Conservation (phyloP, 2,113 vertebrate species). For the Sceloporus tristichus region DNA sequence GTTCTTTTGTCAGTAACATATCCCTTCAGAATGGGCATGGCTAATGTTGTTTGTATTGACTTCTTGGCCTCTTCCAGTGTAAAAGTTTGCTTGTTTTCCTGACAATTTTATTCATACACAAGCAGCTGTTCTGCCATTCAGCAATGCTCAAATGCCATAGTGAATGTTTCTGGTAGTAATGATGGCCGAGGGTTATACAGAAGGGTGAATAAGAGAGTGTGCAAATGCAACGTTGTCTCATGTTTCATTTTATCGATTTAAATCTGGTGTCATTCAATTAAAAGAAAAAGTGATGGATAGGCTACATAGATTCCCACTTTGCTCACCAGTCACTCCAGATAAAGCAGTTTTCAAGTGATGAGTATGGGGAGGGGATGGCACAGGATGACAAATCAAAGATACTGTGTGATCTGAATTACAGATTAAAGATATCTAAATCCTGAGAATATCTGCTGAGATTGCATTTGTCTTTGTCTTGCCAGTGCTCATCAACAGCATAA, state of each 20-base stretch:
- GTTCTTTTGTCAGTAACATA: constrained; percentile 54
- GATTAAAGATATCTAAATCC: constrained; percentile 65
- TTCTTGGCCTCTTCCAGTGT: constrained; percentile 60
- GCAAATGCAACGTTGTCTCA: constrained; percentile 86
- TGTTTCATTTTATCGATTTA: constrained; percentile 84
- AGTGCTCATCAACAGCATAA: constrained; percentile 28
- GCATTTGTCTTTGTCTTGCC: constrained; percentile 60
- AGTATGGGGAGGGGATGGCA: constrained; percentile 48
- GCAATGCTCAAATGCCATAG: constrained; percentile 65
- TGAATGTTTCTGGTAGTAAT: constrained; percentile 83
- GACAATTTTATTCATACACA: constrained; percentile 80
- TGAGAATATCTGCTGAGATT: constrained; percentile 66
- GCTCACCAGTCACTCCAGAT: constrained; percentile 71
- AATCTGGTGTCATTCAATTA: constrained; percentile 87
- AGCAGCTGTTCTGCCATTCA: constrained; percentile 75
- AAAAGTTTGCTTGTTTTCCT: constrained; percentile 74
- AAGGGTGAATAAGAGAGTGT: constrained; percentile 78
- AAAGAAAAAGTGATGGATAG: constrained; percentile 85
- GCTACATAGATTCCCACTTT: constrained; percentile 78
- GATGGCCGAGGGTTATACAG: constrained; percentile 76
- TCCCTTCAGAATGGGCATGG: constrained; percentile 64
- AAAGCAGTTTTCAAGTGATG: constrained; percentile 71
- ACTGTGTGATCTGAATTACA: constrained; percentile 81
- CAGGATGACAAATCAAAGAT: constrained; percentile 74
- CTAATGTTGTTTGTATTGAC: constrained; percentile 70